Evolutionary conservation across 1,140 invertebrate species (phyloP), one percentile per base, ranked within the genome.

Genomic region (Acromyrmex echinatior): DNA sequence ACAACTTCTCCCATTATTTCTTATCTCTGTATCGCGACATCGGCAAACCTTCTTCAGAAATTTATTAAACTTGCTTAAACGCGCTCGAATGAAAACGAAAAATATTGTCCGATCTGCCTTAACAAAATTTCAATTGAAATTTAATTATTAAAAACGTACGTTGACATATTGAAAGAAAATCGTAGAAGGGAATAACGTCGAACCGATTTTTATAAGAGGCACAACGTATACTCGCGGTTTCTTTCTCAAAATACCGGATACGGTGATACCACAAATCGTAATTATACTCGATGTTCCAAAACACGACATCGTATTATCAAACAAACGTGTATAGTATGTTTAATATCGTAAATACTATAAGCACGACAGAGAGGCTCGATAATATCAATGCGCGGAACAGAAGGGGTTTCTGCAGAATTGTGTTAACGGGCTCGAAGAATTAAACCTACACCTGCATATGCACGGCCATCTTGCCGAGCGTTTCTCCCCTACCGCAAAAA

Each of bases 1-100:
- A 74, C 39, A 76, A 76, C 80, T 76, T 76, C 25, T 28, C 25
- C 56, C 28, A 28, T 62, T 73, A 21, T 71, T 81, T 58, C 80
- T 74, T 76, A 62, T 84, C 70, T 51, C 25, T 9, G 18, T 18
- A 49, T 74, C 12, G 18, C 14, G 49, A 7, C 45, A 18, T 68
- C 39, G 28, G 3, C 56, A n/a, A 9, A 51, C 18, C 53, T 49
- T 74, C 21, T 74, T 35, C 56, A 14, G 28, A 76, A 18, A 51
- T 51, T 74, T 74, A 62, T 62, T 49, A 76, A 49, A 31, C 35
- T 21, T 16, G 14, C n/a, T 76, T 51, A 2, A 68, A 68, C 62
- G 21, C 79, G 53, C 39, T 45, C 39, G 39, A n/a, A 4, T 28
- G n/a, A 51, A 35, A 60, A 66, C 18, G 25, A 25, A 25, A 25